Percentiles rank a stretch among this genome's conserved stretches.
phyloP scores from a whole-genome alignment of 2,113 vertebrate genomes.

The Cichladusa arquata region DNA sequence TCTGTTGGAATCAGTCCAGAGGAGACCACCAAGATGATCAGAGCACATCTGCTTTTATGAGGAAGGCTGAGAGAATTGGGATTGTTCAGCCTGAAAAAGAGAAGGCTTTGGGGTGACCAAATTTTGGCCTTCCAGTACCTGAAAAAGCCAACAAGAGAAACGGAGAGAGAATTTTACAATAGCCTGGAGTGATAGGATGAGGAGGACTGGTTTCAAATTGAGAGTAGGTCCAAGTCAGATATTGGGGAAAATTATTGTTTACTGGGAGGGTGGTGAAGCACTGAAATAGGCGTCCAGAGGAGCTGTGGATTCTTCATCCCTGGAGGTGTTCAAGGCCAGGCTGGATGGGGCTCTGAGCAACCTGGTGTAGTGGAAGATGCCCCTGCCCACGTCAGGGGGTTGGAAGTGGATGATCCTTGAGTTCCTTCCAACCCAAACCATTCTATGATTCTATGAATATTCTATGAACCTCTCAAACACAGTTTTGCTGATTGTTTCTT shows the following conservation, averaged over 20 bases:
- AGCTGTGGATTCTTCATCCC: neutral
- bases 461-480: neutral
- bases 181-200: neutral
- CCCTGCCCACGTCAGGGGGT: neutral
- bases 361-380: neutral
- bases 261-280: neutral
- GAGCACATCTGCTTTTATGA: neutral
- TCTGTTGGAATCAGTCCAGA: neutral
- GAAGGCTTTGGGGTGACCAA: neutral
- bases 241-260: neutral
- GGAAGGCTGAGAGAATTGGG: neutral
- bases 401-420: neutral
- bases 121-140: neutral
- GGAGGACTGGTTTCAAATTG: neutral
- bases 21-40: neutral
- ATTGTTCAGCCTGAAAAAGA: neutral
- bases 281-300: neutral
- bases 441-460: neutral
- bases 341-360: neutral
- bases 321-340: neutral
- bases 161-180: neutral
- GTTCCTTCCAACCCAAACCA: neutral
- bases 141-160: neutral
- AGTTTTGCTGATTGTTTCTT: neutral
- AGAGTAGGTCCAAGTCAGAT: neutral